Evolutionary conservation across 1,140 invertebrate genomes (phyloP), one percentile per base, ranked within the genome.

Genomic region (Caenorhabditis briggsae): DNA sequence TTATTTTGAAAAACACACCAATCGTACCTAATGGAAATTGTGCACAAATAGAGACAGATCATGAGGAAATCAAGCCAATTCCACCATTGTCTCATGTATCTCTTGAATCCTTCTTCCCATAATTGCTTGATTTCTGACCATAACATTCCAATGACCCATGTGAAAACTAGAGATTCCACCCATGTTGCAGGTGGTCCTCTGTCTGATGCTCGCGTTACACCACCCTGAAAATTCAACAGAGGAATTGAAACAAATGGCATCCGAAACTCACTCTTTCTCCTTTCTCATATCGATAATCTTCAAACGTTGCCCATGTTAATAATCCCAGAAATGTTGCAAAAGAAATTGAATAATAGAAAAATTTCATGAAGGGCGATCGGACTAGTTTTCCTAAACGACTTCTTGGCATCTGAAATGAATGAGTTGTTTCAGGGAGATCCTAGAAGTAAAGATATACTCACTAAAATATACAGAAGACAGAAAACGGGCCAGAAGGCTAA

Each of bases 11-110:
- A 33, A 33, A 33, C 33, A 33, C 33, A 33, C 33, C 33, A 33
- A 33, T 33, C 33, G 43, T 93, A 88, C 25, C 93, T 88, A 2
- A 94, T 89, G 7, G 93, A 92, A 84, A 94, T 93, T 18, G 93
- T 93, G 84, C 93, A 93, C 20, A 94, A 90, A 89, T 94, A 94
- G 11, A 94, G 91, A 18, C 93, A 93, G 16, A 94, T 91, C 93
- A 94, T 97, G 89, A 97, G 95, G 91, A 97, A 98, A 92, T 98
- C 97, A 6, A 98, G 95, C 89, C 98, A 96, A 92, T 98, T 98
- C 97, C 97, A 98, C 85, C 98, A 94, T 93, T 98, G 97, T 70
- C 95, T 95, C 48, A 97, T 94, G 91, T 98, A 98, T 61, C 97
- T 96, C 48, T 95, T 92, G n/a, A 98, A 91, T 0, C 97, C 97